phyloP scores from a whole-genome alignment of 2,113 vertebrate genomes.

The Meriones unguiculatus region DNA sequence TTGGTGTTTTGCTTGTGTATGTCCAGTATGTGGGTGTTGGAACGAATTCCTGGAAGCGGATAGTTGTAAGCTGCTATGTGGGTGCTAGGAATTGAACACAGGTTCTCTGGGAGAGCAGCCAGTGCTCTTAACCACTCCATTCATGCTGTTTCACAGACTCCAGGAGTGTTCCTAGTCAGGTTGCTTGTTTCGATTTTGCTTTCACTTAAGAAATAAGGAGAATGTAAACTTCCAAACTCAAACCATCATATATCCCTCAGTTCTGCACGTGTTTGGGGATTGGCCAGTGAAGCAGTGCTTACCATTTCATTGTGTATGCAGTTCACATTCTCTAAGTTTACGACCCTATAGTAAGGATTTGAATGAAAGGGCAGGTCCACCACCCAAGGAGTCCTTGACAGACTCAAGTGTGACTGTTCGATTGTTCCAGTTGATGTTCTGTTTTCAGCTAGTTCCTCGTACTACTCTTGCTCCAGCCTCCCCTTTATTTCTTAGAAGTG shows the following conservation, averaged over 20 bases:
- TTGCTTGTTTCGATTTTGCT: neutral
- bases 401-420: neutral
- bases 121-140: too few relatives aligned
- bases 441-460: neutral
- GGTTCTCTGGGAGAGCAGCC: too few relatives aligned
- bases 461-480: neutral
- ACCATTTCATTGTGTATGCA: neutral
- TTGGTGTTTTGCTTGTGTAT: too few relatives aligned
- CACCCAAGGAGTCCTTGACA: neutral
- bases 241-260: neutral
- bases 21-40: too few relatives aligned
- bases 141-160: neutral
- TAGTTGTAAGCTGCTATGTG: too few relatives aligned
- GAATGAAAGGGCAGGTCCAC: neutral
- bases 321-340: neutral
- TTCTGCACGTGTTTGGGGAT: neutral
- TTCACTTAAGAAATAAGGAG: neutral
- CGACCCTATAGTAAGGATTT: too few relatives aligned
- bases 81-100: too few relatives aligned
- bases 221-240: too few relatives aligned
- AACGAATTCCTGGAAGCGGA: too few relatives aligned
- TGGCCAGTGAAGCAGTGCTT: neutral
- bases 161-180: neutral
- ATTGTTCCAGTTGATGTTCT: neutral
- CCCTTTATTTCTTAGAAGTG: neutral